Evolutionary conservation across 2,113 vertebrate genomes (phyloP).

Genomic region (Hypomesus transpacificus): DNA sequence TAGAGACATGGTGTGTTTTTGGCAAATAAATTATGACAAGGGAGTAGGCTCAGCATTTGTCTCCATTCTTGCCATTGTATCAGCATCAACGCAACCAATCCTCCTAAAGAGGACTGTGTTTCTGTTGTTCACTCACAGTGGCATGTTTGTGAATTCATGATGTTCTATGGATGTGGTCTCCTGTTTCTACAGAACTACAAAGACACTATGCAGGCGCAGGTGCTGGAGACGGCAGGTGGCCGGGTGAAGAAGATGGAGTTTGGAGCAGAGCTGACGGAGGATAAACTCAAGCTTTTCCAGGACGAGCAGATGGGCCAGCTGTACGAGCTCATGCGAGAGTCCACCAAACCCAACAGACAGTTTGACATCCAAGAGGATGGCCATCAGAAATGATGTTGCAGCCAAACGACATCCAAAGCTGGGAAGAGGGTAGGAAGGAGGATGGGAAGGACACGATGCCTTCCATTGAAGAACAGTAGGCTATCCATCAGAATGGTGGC

Average conservation of each 20-base stretch:
- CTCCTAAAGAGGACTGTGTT: background rate
- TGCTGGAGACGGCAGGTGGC: slow-evolving; percentile 61
- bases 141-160: background rate
- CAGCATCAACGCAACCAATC: too few relatives aligned
- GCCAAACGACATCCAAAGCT: background rate
- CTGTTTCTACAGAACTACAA: slow-evolving; percentile 58
- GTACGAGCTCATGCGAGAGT: slow-evolving; percentile 87
- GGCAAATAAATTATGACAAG: too few relatives aligned
- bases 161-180: background rate
- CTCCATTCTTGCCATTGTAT: too few relatives aligned
- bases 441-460: background rate
- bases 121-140: background rate
- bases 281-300: slow-evolving; percentile 76
- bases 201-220: slow-evolving; percentile 71
- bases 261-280: slow-evolving; percentile 74
- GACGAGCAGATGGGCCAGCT: slow-evolving; percentile 88
- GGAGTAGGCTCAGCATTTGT: too few relatives aligned
- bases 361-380: slow-evolving; percentile 72
- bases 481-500: background rate
- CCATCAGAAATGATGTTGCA: slow-evolving; percentile 40
- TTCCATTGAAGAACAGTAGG: background rate
- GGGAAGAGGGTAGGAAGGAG: background rate
- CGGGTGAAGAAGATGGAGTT: slow-evolving; percentile 51
- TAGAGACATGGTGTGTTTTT: background rate
- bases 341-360: slow-evolving; percentile 81